These are phyloP conservation scores for Pitangus sulphuratus DNA, from an alignment of 2,797 vertebrate species.

Conservation along the genomic window DNA sequence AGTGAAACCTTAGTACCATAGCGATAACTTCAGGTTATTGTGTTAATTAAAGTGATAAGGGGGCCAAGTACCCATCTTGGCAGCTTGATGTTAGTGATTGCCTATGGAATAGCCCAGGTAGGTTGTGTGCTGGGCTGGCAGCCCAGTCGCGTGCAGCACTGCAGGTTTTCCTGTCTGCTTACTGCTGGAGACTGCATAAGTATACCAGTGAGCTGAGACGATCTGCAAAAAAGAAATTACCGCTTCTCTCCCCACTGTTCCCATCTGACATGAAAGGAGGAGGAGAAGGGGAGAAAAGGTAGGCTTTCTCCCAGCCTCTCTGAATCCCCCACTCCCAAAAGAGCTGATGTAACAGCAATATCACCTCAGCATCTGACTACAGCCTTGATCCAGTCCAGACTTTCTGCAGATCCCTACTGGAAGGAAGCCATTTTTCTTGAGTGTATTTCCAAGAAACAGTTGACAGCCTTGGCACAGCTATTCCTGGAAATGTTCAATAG, in stretches of 20 bases:
- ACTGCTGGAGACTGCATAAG: not conserved
- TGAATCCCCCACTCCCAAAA: not conserved
- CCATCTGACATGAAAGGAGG: not conserved
- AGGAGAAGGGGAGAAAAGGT: not conserved
- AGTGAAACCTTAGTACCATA: not conserved
- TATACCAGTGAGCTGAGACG: not conserved
- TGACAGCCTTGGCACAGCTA: conserved; percentile 81
- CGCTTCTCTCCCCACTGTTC: not conserved
- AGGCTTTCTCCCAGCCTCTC: not conserved
- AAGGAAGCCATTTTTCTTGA: conserved; percentile 80
- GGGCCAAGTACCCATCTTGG: not conserved
- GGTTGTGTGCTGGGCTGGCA: not conserved
- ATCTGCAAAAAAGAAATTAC: not conserved
- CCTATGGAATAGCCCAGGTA: not conserved
- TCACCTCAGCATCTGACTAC: not conserved
- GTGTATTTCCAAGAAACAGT: conserved; percentile 87
- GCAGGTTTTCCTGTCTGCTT: not conserved
- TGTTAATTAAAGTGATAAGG: not conserved
- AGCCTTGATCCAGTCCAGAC: conserved; percentile 76
- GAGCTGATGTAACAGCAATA: not conserved
- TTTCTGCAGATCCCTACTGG: conserved; percentile 77
- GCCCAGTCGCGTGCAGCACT: not conserved
- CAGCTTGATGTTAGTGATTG: not conserved
- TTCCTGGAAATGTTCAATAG: conserved; percentile 89
- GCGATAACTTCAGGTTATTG: not conserved